Percentiles rank a stretch among this genome's conserved stretches.
These are phyloP conservation scores for Bothrops jararaca DNA, from an alignment of 2,113 vertebrate species.

Conservation along the genomic window DNA sequence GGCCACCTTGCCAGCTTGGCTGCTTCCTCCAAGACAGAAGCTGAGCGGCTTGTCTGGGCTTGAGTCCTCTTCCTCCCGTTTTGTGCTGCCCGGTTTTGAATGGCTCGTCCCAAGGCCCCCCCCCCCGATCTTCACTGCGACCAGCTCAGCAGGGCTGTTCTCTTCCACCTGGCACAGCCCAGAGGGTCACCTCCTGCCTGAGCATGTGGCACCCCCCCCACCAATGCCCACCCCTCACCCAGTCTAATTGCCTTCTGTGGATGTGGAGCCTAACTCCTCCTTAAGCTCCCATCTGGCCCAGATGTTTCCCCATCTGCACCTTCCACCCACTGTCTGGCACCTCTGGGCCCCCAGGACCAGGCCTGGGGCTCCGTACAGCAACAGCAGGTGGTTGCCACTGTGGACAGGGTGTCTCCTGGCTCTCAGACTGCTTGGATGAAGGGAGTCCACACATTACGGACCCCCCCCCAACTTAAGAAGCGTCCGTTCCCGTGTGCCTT, in stretches of 20 bases:
- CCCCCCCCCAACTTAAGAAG: neutral
- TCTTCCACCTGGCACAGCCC: rapidly evolving
- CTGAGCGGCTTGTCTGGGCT: neutral
- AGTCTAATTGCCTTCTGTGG: neutral
- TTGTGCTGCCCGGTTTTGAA: too few relatives aligned
- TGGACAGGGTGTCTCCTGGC: too few relatives aligned
- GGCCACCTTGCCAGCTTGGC: neutral
- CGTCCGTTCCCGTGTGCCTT: neutral
- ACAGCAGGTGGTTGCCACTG: too few relatives aligned
- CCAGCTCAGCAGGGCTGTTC: neutral
- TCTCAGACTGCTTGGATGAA: too few relatives aligned
- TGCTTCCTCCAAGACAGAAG: neutral
- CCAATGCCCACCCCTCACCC: rapidly evolving
- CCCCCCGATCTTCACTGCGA: too few relatives aligned
- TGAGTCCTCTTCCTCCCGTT: neutral
- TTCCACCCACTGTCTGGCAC: too few relatives aligned
- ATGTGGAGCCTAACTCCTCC: slow-evolving; percentile 24
- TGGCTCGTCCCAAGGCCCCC: too few relatives aligned
- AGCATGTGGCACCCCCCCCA: too few relatives aligned
- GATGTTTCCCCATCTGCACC: slow-evolving; percentile 30
- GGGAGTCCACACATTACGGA: too few relatives aligned
- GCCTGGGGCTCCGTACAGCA: neutral
- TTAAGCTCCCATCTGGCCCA: slow-evolving; percentile 33
- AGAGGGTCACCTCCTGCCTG: neutral
- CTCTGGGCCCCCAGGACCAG: neutral